Percentiles rank a stretch among this genome's conserved stretches.
Conservation (phyloP, 2,888 invertebrate genomes). For the Argyresthia albistria region DNA sequence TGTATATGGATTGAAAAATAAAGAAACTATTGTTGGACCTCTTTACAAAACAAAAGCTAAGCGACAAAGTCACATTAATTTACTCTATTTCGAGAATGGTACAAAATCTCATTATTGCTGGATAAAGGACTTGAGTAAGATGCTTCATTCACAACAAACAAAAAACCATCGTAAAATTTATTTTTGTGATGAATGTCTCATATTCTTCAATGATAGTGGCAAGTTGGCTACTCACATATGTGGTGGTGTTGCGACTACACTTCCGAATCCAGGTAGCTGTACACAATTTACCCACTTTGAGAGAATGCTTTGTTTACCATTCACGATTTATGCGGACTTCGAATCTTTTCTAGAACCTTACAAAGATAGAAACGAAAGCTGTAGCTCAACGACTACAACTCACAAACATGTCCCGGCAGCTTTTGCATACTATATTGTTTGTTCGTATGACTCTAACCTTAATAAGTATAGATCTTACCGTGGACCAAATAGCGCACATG, state of each 20-base stretch:
- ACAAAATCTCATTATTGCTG: conserved; percentile 13
- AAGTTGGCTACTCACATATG: neutral
- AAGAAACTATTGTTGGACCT: neutral
- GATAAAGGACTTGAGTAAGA: conserved; percentile 12
- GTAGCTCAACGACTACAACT: neutral
- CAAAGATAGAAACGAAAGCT: neutral
- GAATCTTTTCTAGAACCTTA: conserved; percentile 6
- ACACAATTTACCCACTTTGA: conserved; percentile 11
- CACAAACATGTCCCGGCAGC: neutral
- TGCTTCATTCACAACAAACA: conserved; percentile 12
- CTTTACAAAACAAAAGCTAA: neutral
- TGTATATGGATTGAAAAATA: neutral
- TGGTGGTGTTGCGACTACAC: neutral
- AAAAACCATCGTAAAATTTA: conserved; percentile 7
- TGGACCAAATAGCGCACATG: conserved; percentile 8
- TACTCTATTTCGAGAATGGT: conserved; percentile 3
- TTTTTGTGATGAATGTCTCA: conserved; percentile 2
- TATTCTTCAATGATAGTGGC: neutral
- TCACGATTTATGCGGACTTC: conserved; percentile 14
- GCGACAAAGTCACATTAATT: conserved; percentile 13
- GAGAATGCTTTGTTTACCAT: conserved; percentile 12
- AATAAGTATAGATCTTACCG: conserved; percentile 13
- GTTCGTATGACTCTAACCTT: conserved; percentile 3
- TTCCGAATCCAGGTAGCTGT: neutral
- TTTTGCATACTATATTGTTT: neutral